phyloP scores from a whole-genome alignment of 2,113 vertebrate genomes.

The Sardina pilchardus region DNA sequence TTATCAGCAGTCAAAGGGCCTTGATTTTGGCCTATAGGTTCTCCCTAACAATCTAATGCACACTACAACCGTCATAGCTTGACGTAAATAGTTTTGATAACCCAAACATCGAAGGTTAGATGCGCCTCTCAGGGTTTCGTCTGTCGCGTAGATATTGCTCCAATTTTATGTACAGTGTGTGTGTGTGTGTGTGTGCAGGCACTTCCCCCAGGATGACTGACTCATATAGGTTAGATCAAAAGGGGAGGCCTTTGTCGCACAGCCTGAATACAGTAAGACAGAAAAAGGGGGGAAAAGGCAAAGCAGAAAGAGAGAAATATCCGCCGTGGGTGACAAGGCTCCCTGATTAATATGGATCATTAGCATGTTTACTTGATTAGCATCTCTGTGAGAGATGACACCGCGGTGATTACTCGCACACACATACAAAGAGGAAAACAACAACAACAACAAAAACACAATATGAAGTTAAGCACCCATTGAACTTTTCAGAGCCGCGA shows the following conservation, averaged over 20 bases:
- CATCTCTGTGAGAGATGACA: constrained; percentile 39
- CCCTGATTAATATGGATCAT: constrained; percentile 61
- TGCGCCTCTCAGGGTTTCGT: neutral
- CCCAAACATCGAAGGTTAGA: neutral
- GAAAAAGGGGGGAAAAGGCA: constrained; percentile 45
- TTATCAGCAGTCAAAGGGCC: neutral
- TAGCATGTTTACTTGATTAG: constrained; percentile 72
- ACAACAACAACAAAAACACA: constrained; percentile 18
- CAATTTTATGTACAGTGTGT: neutral
- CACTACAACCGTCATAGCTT: neutral
- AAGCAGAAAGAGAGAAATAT: constrained; percentile 41
- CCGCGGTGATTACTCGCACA: constrained; percentile 59
- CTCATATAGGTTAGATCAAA: constrained; percentile 60
- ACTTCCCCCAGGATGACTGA: constrained; percentile 25
- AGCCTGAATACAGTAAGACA: constrained; percentile 35
- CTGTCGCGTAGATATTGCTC: neutral
- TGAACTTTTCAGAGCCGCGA: constrained; percentile 29
- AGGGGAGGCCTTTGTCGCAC: constrained; percentile 58
- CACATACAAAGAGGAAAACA: neutral
- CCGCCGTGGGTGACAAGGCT: constrained; percentile 61
- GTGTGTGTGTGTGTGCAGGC: neutral
- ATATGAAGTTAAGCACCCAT: constrained; percentile 48
- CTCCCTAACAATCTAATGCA: neutral
- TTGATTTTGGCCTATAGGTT: neutral
- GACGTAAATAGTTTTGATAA: neutral